Conservation (phyloP, 2,888 invertebrate genomes). For the Sepioteuthis lessoniana region DNA sequence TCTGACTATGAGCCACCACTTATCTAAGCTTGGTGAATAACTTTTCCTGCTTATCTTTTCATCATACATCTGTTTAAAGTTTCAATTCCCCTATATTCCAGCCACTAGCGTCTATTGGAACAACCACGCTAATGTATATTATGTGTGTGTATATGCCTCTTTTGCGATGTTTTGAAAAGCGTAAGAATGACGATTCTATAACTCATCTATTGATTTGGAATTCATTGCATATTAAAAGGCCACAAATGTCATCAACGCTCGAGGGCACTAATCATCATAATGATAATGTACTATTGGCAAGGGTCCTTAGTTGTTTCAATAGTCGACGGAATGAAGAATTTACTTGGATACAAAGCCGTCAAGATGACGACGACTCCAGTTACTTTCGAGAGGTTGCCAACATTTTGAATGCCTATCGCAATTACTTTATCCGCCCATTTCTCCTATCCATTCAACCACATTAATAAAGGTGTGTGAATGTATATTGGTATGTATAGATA, state of each 20-base stretch:
- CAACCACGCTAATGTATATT: too few species aligned
- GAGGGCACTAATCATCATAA: not conserved
- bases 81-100: too few species aligned
- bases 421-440: slow-evolving; percentile 7
- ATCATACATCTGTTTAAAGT: too few species aligned
- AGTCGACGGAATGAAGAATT: not conserved
- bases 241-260: not conserved
- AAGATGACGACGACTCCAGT: not conserved
- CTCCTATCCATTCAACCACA: not conserved
- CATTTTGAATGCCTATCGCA: not conserved
- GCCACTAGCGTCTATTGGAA: too few species aligned
- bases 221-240: not conserved
- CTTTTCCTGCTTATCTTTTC: too few species aligned
- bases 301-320: not conserved
- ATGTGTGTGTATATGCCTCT: not conserved
- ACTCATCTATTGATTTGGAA: not conserved
- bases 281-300: not conserved
- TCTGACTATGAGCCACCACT: too few species aligned
- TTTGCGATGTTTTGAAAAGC: not conserved
- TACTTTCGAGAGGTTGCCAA: not conserved
- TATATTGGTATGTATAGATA: too few species aligned
- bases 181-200: not conserved
- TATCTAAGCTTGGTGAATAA: too few species aligned
- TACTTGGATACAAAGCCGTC: not conserved
- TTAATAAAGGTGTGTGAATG: not conserved